Evolutionary conservation across 2,888 invertebrate genomes (phyloP), one percentile per base, ranked within the genome.

Genomic region (Drosophila ezoana): DNA sequence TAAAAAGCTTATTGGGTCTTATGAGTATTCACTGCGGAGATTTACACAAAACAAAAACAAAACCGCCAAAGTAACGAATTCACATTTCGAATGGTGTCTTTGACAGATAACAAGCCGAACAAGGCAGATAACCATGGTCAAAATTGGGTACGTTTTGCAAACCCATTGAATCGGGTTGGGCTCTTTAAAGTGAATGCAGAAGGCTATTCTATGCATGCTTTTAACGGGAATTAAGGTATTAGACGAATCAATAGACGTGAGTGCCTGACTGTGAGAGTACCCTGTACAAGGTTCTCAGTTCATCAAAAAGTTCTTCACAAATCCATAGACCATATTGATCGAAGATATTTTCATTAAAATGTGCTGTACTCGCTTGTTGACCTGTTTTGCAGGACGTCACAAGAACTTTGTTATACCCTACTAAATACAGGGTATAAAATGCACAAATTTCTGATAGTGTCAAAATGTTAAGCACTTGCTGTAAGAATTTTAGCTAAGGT

Each of bases 71-170:
- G 45, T 35, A 14, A 37, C 45, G 8, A 56, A 33, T 45, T 60
- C 44, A 18, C 40, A 38, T 71, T 59, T 41, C 9, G 4, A 51
- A 47, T 32, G n/a, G 53, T 54, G 49, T 33, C 60, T 76, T 66
- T 81, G 79, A 28, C 67, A 57, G 68, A 72, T 72, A 80, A 49
- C 3, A 10, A 45, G 9, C 0, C 35, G 16, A 2, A 54, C 16
- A 32, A 49, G 5, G 1, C 6, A 52, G 63, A 60, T 72, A 74
- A 44, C 28, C 28, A 35, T 20, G 35, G 33, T 40, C 28, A 44
- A 11, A 44, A 54, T 33, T 44, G 10, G 28, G 28, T 16, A n/a
- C n/a, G 10, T 14, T 41, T 54, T 16, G 11, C 35, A 40, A 37
- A 33, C 9, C n/a, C 11, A 45, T 32, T 44, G 20, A 48, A 32